A percentile compares a stretch with the other conserved stretches of the same genome.
Conservation (phyloP, 1,140 invertebrate species). For the Zaprionus taronus region DNA sequence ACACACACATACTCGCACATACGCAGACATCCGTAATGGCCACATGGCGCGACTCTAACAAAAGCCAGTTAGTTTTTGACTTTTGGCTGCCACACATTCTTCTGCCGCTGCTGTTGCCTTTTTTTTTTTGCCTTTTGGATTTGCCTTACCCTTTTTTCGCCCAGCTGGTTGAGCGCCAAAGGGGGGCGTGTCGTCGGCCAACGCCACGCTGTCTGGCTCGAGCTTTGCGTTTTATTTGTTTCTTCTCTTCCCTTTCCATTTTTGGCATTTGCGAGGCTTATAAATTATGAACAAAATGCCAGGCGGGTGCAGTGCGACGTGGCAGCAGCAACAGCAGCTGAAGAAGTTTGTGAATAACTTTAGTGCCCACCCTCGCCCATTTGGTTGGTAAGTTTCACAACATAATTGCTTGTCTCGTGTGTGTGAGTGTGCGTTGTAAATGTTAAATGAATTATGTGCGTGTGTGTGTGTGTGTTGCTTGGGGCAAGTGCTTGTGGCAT, state of each 20-base stretch:
- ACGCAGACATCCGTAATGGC: constrained; percentile 58
- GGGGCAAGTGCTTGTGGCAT: constrained; percentile 40
- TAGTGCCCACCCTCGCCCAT: constrained; percentile 23
- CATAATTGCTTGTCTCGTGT: constrained; percentile 65
- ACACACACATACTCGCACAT: constrained; percentile 22
- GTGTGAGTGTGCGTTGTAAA: constrained; percentile 5
- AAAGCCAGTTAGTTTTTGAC: constrained; percentile 75
- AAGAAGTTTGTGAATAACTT: background rate
- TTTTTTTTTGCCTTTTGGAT: constrained; percentile 22
- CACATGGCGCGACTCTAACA: constrained; percentile 77
- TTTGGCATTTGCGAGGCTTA: constrained; percentile 61
- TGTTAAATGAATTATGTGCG: constrained; percentile 7
- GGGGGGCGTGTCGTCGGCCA: constrained; percentile 62
- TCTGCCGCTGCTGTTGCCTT: background rate
- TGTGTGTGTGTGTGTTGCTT: constrained; percentile 6
- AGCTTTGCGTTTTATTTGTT: constrained; percentile 14
- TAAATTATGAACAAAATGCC: constrained; percentile 76
- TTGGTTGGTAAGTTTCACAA: constrained; percentile 39
- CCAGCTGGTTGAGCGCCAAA: constrained; percentile 28
- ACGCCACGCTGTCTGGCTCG: constrained; percentile 73
- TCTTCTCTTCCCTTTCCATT: constrained; percentile 26
- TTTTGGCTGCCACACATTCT: constrained; percentile 46
- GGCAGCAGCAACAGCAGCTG: background rate
- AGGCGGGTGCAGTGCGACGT: constrained; percentile 13
- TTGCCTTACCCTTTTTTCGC: constrained; percentile 58